Evolutionary conservation across 1,140 invertebrate species (phyloP).

Genomic region (Zaprionus lachaisei): DNA sequence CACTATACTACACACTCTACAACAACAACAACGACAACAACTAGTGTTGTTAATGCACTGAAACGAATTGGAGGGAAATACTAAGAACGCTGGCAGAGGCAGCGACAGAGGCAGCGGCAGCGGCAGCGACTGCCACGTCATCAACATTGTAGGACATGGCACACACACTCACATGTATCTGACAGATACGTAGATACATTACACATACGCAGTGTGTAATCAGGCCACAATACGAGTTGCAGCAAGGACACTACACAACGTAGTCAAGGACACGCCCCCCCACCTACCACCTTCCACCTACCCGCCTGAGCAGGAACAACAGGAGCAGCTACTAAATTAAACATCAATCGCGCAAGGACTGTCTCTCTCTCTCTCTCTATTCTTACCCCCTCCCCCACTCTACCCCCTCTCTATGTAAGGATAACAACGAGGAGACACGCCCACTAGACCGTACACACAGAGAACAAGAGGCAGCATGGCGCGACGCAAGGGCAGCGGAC

Average conservation of each 20-base stretch:
- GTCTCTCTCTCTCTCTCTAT: neutral
- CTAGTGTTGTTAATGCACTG: neutral
- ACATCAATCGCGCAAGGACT: slow-evolving; percentile 44
- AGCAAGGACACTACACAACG: slow-evolving; percentile 4
- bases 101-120: too few relatives aligned
- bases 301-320: neutral
- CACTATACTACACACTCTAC: neutral
- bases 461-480: slow-evolving; percentile 50
- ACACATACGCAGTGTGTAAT: slow-evolving; percentile 22
- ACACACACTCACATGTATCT: slow-evolving; percentile 1
- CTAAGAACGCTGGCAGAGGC: neutral
- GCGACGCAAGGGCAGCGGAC: slow-evolving; percentile 73
- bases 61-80: slow-evolving; percentile 1
- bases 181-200: slow-evolving; percentile 13
- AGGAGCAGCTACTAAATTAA: slow-evolving; percentile 46
- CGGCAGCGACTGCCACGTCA: slow-evolving; percentile 25
- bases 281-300: neutral
- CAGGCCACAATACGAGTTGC: slow-evolving; percentile 35
- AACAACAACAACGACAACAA: slow-evolving; percentile 11
- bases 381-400: neutral
- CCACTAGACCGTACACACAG: neutral
- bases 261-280: slow-evolving; percentile 7
- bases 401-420: slow-evolving; percentile 7
- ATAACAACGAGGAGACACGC: slow-evolving; percentile 1
- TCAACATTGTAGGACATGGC: slow-evolving; percentile 19